phyloP scores from a whole-genome alignment of 2,888 invertebrate species.

The Callinectes sapidus region DNA sequence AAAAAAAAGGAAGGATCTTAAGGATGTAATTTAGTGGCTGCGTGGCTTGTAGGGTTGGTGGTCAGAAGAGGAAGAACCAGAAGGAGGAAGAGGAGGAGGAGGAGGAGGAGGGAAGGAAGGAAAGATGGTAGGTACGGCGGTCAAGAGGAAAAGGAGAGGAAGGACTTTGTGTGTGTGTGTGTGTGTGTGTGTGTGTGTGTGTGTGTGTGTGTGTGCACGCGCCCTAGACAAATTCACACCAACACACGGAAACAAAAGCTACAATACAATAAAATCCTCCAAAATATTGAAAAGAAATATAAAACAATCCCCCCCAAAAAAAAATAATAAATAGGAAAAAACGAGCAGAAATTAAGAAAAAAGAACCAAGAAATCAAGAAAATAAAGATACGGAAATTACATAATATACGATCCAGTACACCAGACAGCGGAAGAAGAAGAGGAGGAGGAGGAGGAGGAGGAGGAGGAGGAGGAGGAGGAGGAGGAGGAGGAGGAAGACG shows the following conservation, averaged over 20 bases:
- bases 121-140: background rate
- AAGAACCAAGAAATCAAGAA: background rate
- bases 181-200: conserved; percentile 25
- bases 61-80: conserved; percentile 3
- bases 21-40: conserved; percentile 11
- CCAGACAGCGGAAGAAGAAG: background rate
- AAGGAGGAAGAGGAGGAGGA: background rate
- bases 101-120: background rate
- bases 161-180: background rate
- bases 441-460: background rate
- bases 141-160: background rate
- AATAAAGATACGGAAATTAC: background rate
- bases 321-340: background rate
- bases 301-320: background rate
- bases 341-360: background rate
- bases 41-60: background rate
- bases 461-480: background rate
- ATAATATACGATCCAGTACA: background rate
- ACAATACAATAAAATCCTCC: no score
- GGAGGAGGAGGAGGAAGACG: background rate
- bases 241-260: background rate
- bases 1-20: background rate
- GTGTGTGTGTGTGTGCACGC: background rate
- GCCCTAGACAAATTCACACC: no score
- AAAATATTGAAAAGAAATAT: background rate